Percentiles rank a stretch among this genome's conserved stretches.
phyloP scores from a whole-genome alignment of 2,797 vertebrate species.

The Rhinophrynus dorsalis region DNA sequence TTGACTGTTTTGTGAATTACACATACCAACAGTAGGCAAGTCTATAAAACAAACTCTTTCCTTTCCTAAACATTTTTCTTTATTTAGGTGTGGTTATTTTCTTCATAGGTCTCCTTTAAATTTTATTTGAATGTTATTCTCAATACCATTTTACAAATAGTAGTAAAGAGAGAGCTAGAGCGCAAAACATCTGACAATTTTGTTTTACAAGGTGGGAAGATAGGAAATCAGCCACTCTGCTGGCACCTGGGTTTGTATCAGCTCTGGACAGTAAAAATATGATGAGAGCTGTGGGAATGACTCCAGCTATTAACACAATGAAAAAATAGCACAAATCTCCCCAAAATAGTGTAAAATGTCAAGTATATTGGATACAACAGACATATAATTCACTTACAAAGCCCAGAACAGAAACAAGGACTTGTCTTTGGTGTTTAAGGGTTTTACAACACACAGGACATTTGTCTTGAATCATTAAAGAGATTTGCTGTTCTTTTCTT shows the following conservation, averaged over 20 bases:
- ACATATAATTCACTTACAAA: not conserved
- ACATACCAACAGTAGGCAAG: no score
- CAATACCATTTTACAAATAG: not conserved
- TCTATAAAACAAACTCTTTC: no score
- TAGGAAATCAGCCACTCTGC: not conserved
- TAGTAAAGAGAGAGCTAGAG: not conserved
- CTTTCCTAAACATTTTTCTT: no score
- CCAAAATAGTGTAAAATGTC: slow-evolving; percentile 13
- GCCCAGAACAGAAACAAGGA: not conserved
- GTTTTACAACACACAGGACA: no score
- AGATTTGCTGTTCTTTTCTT: no score
- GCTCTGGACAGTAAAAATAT: not conserved
- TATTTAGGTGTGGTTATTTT: not conserved
- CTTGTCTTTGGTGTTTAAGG: not conserved
- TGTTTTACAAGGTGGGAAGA: not conserved
- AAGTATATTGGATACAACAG: not conserved
- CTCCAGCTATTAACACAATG: not conserved
- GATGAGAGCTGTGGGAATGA: not conserved
- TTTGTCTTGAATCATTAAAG: no score
- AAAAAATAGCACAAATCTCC: not conserved
- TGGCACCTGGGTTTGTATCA: slow-evolving; percentile 14
- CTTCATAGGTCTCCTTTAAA: not conserved
- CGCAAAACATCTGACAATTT: not conserved
- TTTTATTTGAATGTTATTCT: not conserved
- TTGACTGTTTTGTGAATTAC: no score